Evolutionary conservation across 2,113 vertebrate genomes (phyloP), one percentile per base, ranked within the genome.

Genomic region (Mohoua ochrocephala): DNA sequence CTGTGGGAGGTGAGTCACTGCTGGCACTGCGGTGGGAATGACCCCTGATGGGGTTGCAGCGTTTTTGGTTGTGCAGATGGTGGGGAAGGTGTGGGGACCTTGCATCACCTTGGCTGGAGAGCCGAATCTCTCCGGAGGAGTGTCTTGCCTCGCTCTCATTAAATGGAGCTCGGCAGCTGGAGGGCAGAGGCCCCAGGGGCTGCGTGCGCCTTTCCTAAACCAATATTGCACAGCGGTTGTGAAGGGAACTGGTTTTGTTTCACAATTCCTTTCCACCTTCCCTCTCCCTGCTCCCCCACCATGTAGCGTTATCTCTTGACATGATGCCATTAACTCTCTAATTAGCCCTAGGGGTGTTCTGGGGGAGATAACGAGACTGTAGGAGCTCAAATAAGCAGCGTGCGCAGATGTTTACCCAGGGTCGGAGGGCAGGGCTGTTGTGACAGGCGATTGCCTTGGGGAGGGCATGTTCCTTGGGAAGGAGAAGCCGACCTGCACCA

Each of bases 391-490:
- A 97, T 96, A 97, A 93, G 91, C 92, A 95, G 96, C 95, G 85
- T 95, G 87, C 3, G 94, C 93, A 97, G 91, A 93, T 98, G 95
- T 98, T 98, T 98, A 93, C 94, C 94, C 75, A 96, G 94, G 97
- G 98, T 98, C 97, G 97, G 89, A 98, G 97, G 96, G 96, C 92
- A 98, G 94, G 95, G 80, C 95, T 98, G 97, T 98, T 98, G 97
- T 98, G 98, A 98, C 97, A 97, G 92, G 80, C 54, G 11, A 68
- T 60, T 87, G 95, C 89, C 83, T 47, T 90, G 82, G 91, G 92
- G 83, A 83, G 95, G 90, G 63, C 85, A 90, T 30, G 91, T 67
- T 91, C 74, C 88, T 91, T 41, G 69, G 65, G 57, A 93, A 57
- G 54, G 81, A 92, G 64, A 61, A 80, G 42, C 15, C 0, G 3